Conservation (phyloP, 2,888 invertebrate species). For the Standfussiana lucernea region DNA sequence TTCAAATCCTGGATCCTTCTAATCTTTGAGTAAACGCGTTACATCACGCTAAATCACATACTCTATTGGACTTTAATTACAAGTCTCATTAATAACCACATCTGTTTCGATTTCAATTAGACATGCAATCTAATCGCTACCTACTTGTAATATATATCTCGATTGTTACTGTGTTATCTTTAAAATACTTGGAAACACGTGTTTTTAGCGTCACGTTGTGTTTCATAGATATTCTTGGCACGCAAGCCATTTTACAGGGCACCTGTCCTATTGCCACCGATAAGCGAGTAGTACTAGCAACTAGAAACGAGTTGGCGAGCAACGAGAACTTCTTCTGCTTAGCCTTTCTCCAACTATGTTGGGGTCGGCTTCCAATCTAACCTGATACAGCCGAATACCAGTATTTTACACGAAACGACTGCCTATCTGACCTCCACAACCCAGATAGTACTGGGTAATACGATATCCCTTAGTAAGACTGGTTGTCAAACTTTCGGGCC, state of each 20-base stretch:
- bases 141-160: constrained; percentile 37
- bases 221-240: constrained; percentile 48
- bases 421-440: not conserved
- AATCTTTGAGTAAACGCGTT: not conserved
- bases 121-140: constrained; percentile 48
- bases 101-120: constrained; percentile 35
- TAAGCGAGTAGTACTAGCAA: not conserved
- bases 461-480: not conserved
- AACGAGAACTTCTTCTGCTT: not conserved
- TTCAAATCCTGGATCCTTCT: not conserved
- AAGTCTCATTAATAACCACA: constrained; percentile 26
- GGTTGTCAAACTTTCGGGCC: not conserved
- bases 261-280: not conserved
- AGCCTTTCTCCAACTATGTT: not conserved
- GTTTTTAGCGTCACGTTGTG: constrained; percentile 53
- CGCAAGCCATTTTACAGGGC: constrained; percentile 29
- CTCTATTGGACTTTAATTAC: constrained; percentile 9
- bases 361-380: not conserved
- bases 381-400: not conserved
- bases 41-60: not conserved
- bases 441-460: no score
- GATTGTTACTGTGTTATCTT: constrained; percentile 52
- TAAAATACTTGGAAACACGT: constrained; percentile 54
- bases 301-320: not conserved
- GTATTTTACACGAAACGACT: not conserved